Base-by-base conservation (phyloP, 1,140 invertebrate genomes). In the Drosophila ogumai region DNA sequence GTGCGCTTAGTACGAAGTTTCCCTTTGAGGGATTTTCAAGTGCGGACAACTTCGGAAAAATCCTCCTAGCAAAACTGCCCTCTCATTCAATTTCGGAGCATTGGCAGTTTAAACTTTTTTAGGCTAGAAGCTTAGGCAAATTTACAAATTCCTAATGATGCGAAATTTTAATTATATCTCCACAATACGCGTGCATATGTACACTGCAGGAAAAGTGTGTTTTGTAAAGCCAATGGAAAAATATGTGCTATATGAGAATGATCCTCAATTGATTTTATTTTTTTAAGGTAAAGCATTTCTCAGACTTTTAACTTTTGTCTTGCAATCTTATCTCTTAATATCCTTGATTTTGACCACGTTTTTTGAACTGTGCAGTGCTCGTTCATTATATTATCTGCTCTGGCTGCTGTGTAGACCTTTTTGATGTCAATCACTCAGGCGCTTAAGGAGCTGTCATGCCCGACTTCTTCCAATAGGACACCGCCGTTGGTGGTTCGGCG, bases 381-480 rank as follows among this genome's bases (percentile, higher is more conserved):
- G 17, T 52, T 72, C 65, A 63, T 75, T 75, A 55, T 54, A 56
- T 75, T 75, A 65, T 76, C 58, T 63, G 32, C 44, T 44, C 34
- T 28, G 60, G 63, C 58, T 40, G 63, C 59, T 79, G 58, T 65
- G 66, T 32, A 63, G 80, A 79, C 84, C 85, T 88, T 90, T 88
- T 90, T 90, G 85, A 90, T 90, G 85, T 90, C 85, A 90, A 90
- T 90, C 85, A 90, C 82, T 90, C 81, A 81, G 66, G 85, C 85
- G 85, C 85, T 90, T 90, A 90, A 90, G 86, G 78, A 90, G 85
- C 85, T 81, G 80, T 87, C 85, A 84, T 69, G 73, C 85, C 50
- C 65, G 85, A 75, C 84, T 87, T 74, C 81, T 76, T 59, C 63
- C 82, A 88, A 88, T 88, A 78, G 82, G 85, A 75, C 50, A 60